Evolutionary conservation across 2,888 invertebrate species (phyloP).

Genomic region (Sesamia inferens): DNA sequence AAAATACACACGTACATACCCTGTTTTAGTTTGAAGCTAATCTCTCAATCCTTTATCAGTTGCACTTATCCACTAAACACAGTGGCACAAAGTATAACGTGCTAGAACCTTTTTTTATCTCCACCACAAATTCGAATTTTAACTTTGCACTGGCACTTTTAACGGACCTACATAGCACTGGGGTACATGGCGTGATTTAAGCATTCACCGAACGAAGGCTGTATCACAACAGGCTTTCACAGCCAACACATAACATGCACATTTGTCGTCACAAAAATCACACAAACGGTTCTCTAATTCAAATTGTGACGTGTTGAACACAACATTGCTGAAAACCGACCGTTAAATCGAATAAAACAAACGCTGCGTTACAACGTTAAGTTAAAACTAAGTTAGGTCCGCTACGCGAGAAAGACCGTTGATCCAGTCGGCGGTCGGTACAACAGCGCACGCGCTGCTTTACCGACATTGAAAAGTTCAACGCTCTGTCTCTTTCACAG

Average conservation of each 20-base stretch:
- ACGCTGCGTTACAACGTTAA: conserved; percentile 83
- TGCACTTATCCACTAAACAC: conserved; percentile 77
- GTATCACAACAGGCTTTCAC: conserved; percentile 70
- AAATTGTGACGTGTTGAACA: conserved; percentile 79
- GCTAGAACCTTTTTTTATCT: conserved; percentile 73
- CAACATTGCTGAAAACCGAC: conserved; percentile 80
- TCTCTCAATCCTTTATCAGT: conserved; percentile 81
- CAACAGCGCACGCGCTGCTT: conserved; percentile 80
- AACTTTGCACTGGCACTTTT: conserved; percentile 86
- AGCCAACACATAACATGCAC: conserved; percentile 69
- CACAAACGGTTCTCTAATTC: conserved; percentile 74
- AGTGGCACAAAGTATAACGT: conserved; percentile 77
- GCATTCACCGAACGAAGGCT: conserved; percentile 84
- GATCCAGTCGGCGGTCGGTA: conserved; percentile 87
- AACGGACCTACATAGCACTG: conserved; percentile 84
- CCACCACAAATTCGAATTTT: conserved; percentile 85
- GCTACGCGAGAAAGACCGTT: conserved; percentile 89
- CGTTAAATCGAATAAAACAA: conserved; percentile 80
- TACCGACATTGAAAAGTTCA: conserved; percentile 78
- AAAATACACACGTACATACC: conserved; percentile 76
- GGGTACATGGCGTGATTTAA: conserved; percentile 86
- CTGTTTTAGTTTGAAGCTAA: conserved; percentile 78
- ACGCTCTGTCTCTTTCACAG: conserved; percentile 72
- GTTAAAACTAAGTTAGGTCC: conserved; percentile 88
- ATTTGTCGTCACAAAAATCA: conserved; percentile 73